phyloP scores from a whole-genome alignment of 2,113 vertebrate genomes.

The Salminus brasiliensis region DNA sequence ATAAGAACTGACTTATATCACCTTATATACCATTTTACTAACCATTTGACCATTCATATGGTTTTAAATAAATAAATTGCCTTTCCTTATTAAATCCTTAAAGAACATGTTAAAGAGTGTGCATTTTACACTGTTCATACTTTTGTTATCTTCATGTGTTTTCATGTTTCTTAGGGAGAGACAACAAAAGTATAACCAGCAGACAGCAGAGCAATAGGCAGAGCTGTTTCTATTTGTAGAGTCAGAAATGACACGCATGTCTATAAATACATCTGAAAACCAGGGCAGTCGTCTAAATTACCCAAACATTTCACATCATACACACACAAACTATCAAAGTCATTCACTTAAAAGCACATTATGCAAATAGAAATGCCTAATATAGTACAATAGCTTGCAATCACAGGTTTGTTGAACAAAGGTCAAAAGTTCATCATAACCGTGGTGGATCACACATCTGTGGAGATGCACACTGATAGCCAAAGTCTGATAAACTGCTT shows the following conservation, averaged over 20 bases:
- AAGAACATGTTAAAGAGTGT: too few species aligned
- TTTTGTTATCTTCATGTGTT: too few species aligned
- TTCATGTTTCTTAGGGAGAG: not conserved
- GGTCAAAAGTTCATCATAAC: too few species aligned
- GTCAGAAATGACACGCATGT: conserved; percentile 12
- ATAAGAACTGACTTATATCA: too few species aligned
- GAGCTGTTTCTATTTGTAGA: conserved; percentile 25
- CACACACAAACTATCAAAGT: not conserved
- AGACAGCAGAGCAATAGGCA: not conserved
- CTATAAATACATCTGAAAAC: conserved; percentile 40
- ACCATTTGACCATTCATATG: too few species aligned
- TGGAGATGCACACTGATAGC: not conserved
- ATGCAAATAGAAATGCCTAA: too few species aligned
- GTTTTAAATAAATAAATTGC: too few species aligned
- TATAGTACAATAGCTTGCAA: too few species aligned
- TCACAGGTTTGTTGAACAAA: too few species aligned
- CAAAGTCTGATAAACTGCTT: not conserved
- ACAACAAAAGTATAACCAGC: not conserved
- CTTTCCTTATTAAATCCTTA: too few species aligned
- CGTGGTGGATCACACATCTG: not conserved
- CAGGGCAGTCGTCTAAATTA: conserved; percentile 19
- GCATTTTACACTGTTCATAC: too few species aligned
- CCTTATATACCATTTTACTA: too few species aligned
- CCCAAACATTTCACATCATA: conserved; percentile 25
- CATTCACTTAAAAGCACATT: not conserved